A percentile compares a stretch with the other conserved stretches of the same genome.
These are phyloP conservation scores for Luperina testacea DNA, from an alignment of 2,888 invertebrate species.

Conservation along the genomic window DNA sequence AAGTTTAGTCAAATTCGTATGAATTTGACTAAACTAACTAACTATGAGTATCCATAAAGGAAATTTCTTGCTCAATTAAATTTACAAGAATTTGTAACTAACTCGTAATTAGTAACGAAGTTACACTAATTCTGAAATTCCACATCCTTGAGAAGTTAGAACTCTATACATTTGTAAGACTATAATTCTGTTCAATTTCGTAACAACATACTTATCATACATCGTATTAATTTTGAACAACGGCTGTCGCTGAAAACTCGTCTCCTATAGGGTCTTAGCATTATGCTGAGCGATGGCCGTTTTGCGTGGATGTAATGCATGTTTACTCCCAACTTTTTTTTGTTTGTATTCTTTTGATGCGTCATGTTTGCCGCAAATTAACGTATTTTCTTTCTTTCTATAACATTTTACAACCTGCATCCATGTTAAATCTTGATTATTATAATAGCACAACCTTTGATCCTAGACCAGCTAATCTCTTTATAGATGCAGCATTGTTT, in stretches of 20 bases:
- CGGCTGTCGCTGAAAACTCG: too few species aligned
- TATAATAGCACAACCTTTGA: background rate
- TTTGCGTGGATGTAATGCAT: too few species aligned
- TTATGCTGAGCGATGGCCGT: too few species aligned
- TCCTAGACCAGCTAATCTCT: background rate
- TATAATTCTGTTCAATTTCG: conserved; percentile 6
- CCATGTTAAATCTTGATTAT: background rate
- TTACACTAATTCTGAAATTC: background rate
- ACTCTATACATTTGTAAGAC: background rate
- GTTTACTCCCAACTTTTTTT: too few species aligned
- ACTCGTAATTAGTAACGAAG: background rate
- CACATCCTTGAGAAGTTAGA: background rate
- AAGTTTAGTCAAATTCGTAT: background rate
- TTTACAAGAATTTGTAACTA: background rate
- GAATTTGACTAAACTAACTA: too few species aligned
- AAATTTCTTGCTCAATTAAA: background rate
- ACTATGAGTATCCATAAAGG: too few species aligned
- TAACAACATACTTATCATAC: background rate
- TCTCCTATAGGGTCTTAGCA: too few species aligned
- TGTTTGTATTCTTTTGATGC: too few species aligned
- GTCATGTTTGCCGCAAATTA: too few species aligned
- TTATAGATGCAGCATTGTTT: too few species aligned
- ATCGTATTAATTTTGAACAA: conserved; percentile 2
- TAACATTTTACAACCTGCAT: background rate
- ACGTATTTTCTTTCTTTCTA: too few species aligned